Base-by-base conservation (phyloP, 2,113 vertebrate genomes). In the Astur gentilis region DNA sequence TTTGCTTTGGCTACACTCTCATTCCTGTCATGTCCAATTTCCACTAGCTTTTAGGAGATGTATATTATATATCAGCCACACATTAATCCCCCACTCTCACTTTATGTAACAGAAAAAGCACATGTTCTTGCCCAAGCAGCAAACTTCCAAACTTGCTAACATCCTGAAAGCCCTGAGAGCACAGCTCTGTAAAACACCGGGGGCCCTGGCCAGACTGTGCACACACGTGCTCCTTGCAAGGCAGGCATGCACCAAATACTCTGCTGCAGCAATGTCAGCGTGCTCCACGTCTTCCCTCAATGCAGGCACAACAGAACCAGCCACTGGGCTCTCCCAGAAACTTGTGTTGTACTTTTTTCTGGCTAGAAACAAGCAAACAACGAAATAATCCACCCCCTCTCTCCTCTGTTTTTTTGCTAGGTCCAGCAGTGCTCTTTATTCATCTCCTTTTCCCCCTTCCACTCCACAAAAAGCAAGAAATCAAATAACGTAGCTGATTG, bases 1-100 rank as follows among this genome's bases (percentile, higher is more conserved):
- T 83, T 83, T 95, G 55, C 49, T 83, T 94, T 95, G 87, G 84
- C 82, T 73, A 26, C 3, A 9, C 45, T 77, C 42, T 93, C 45
- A 10, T 71, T 90, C 38, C 76, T 94, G 90, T 89, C 90, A 86
- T 5, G 38, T 83, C 64, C 18, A 88, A 96, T 90, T 96, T 93
- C 85, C 64, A 80, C 71, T 62, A 88, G 79, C 13, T 92, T 90
- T 90, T 45, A 42, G 64, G 85, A 96, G 81, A 91, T 44, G 40
- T 83, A 36, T 81, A 90, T 58, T 86, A 54, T 50, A 0, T 44
- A 69, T 79, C 61, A 65, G 67, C 60, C 58, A 85, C 36, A 23
- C 73, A 70, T 73, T 92, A 87, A 86, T 42, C 19, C 66, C 64
- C 42, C 15, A 20, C 13, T 69, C n/a, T 60, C 57, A 34, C 60